These are phyloP conservation scores for Arrhamphus sclerolepis DNA, from an alignment of 2,797 vertebrate species.

Conservation along the genomic window DNA sequence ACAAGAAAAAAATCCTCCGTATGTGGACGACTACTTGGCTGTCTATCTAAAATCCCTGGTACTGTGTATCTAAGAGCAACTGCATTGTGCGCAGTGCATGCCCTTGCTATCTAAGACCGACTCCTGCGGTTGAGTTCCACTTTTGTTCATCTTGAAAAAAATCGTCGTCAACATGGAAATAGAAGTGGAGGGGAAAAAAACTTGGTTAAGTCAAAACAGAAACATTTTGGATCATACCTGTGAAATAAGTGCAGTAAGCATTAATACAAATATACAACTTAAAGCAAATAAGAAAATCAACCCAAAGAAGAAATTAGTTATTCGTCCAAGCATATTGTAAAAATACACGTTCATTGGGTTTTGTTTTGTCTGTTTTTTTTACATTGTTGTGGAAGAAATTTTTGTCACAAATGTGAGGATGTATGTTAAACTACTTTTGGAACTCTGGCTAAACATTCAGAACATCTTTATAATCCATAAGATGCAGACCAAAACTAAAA, in stretches of 20 bases:
- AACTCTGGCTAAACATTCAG: too few relatives aligned
- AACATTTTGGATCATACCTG: constrained; percentile 65
- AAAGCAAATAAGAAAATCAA: constrained; percentile 47
- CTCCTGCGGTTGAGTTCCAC: constrained; percentile 70
- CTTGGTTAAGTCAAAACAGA: constrained; percentile 83
- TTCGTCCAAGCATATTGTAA: background rate
- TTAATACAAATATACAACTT: constrained; percentile 63
- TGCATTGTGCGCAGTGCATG: constrained; percentile 94
- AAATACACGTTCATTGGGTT: background rate
- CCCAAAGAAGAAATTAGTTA: constrained; percentile 24
- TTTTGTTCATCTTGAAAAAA: constrained; percentile 78
- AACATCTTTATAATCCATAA: too few relatives aligned
- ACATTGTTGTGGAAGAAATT: too few relatives aligned
- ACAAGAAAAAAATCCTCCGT: constrained; percentile 67
- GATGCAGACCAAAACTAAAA: background rate
- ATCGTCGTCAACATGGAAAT: constrained; percentile 80
- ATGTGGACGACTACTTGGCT: constrained; percentile 66
- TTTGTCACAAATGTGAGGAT: too few relatives aligned
- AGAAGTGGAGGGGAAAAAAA: constrained; percentile 83
- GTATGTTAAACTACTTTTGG: too few relatives aligned
- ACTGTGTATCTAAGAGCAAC: constrained; percentile 88
- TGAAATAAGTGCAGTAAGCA: constrained; percentile 64
- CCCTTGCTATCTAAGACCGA: constrained; percentile 86
- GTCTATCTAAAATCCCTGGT: constrained; percentile 87
- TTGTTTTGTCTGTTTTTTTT: too few relatives aligned